Percentiles rank a stretch among this genome's conserved stretches.
Conservation (phyloP, 2,797 vertebrate species). For the Graptemys geographica region DNA sequence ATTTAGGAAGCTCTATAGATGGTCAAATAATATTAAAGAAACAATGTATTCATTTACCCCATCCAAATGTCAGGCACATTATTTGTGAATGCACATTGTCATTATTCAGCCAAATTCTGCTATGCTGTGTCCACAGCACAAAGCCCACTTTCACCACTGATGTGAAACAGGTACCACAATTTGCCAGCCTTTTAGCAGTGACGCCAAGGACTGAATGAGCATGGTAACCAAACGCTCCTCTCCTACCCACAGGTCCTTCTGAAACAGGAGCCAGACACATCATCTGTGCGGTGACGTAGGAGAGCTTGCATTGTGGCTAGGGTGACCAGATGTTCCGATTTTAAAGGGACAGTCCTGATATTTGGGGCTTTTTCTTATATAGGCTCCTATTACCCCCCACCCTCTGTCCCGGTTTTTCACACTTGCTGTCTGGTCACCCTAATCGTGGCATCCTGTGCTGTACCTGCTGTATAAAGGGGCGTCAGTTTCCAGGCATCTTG, state of each 20-base stretch:
- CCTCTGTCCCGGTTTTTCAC: too few relatives aligned
- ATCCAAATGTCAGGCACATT: neutral
- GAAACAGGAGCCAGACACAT: neutral
- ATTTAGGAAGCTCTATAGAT: neutral
- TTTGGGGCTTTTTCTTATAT: too few relatives aligned
- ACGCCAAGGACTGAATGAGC: neutral
- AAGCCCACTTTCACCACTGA: neutral
- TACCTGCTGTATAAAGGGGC: neutral
- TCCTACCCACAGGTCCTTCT: neutral
- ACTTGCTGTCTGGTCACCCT: too few relatives aligned
- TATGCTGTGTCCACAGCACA: neutral
- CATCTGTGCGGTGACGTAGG: neutral
- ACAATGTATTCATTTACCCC: neutral
- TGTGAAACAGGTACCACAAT: neutral
- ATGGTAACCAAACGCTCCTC: neutral
- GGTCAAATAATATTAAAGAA: neutral
- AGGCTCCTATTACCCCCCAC: too few relatives aligned
- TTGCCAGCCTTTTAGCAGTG: neutral
- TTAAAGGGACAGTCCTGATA: too few relatives aligned
- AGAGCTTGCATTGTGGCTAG: neutral
- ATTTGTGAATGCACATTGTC: neutral
- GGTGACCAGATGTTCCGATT: too few relatives aligned
- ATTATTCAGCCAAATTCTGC: conserved; percentile 5
- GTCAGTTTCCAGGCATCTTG: neutral
- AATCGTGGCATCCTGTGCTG: neutral